phyloP scores from a whole-genome alignment of 2,113 vertebrate genomes.

The Oncorhynchus masou region DNA sequence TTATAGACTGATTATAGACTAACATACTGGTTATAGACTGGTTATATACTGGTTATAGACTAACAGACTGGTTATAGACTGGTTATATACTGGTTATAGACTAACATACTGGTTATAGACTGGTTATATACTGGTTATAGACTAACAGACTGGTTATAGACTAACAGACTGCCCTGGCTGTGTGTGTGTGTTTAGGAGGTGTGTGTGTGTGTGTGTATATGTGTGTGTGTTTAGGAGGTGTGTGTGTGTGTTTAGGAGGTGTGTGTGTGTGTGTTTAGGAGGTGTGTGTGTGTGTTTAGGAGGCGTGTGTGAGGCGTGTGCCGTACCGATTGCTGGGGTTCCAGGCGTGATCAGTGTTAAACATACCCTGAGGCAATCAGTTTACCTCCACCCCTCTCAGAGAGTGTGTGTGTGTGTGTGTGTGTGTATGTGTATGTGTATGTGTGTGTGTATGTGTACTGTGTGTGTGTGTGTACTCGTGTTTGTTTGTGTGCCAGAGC shows the following conservation, averaged over 20 bases:
- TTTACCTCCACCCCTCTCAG: constrained; percentile 47
- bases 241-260: no score
- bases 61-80: no score
- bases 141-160: no score
- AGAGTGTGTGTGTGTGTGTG: neutral
- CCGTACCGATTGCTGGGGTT: constrained; percentile 13
- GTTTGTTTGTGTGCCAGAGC: constrained; percentile 43
- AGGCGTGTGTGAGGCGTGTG: constrained; percentile 27
- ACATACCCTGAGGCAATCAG: constrained; percentile 54
- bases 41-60: no score
- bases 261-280: no score
- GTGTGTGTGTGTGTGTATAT: constrained; percentile 1
- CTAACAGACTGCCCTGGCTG: no score
- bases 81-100: no score
- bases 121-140: no score
- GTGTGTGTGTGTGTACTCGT: constrained; percentile 27
- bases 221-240: no score
- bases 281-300: constrained; percentile 1
- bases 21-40: no score
- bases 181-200: neutral
- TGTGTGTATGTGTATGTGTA: neutral
- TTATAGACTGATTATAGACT: no score
- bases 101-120: no score
- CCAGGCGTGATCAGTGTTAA: constrained; percentile 20
- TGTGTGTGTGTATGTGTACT: neutral